These are phyloP conservation scores for Butastur rufipennis DNA, from an alignment of 2,113 vertebrate species.

Conservation along the genomic window DNA sequence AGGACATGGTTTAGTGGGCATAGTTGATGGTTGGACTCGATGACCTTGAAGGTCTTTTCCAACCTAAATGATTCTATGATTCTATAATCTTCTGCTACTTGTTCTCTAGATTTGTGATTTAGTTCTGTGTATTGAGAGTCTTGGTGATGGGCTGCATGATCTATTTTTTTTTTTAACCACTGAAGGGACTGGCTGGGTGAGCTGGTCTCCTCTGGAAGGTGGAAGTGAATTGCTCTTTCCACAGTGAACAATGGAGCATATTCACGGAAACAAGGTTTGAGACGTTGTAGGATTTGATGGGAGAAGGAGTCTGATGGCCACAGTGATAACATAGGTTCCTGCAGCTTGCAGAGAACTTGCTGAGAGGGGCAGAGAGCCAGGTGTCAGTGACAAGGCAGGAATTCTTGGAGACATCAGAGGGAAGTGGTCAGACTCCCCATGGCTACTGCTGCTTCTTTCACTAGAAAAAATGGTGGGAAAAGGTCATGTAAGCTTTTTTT, in stretches of 20 bases:
- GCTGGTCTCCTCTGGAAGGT: not conserved
- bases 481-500: not conserved
- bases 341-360: not conserved
- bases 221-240: not conserved
- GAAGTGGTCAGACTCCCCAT: not conserved
- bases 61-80: too few relatives aligned
- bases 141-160: not conserved
- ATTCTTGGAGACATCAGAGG: not conserved
- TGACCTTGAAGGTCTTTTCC: too few relatives aligned
- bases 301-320: not conserved
- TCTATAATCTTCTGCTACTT: not conserved
- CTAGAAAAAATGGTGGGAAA: not conserved
- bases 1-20: too few relatives aligned
- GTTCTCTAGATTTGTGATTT: not conserved
- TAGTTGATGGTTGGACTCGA: too few relatives aligned
- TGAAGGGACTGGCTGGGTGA: not conserved
- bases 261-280: not conserved
- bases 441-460: not conserved
- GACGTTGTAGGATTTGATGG: not conserved
- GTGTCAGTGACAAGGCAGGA: not conserved
- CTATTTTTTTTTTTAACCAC: not conserved
- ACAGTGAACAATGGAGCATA: not conserved
- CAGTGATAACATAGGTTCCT: not conserved
- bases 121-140: not conserved
- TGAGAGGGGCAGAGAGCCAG: not conserved